Evolutionary conservation across 2,113 vertebrate genomes (phyloP).

Genomic region (Prolemur simus): DNA sequence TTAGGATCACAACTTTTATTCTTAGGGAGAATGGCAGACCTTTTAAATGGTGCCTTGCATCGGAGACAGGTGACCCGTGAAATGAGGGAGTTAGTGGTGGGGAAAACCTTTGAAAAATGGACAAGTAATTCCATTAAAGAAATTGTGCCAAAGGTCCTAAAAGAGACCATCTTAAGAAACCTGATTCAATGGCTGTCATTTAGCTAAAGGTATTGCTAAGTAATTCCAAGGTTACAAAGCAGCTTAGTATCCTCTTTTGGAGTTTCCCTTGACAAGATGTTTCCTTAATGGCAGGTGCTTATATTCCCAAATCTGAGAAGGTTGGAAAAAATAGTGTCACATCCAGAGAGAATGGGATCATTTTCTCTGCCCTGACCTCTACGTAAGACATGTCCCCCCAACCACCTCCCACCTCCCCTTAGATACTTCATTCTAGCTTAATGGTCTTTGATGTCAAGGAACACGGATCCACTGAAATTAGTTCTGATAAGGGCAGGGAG

Average conservation of each 20-base stretch:
- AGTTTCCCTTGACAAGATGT: background rate
- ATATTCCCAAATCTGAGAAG: background rate
- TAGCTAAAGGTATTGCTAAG: background rate
- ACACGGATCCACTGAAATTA: background rate
- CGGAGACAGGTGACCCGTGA: background rate
- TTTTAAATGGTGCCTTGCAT: background rate
- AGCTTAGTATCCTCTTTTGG: background rate
- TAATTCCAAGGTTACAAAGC: background rate
- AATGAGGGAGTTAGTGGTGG: accelerated
- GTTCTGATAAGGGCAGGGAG: background rate
- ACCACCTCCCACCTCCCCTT: background rate
- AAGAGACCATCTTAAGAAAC: conserved; percentile 2
- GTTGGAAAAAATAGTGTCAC: background rate
- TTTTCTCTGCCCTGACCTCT: background rate
- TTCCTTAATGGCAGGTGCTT: background rate
- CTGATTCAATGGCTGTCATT: background rate
- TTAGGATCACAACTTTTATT: background rate
- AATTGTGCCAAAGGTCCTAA: background rate
- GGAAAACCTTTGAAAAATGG: background rate
- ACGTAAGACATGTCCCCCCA: background rate
- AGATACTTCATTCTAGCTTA: background rate
- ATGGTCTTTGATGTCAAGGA: background rate
- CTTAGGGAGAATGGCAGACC: background rate
- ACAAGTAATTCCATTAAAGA: background rate
- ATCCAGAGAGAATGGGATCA: background rate